Base-by-base conservation (phyloP, 2,113 vertebrate genomes). In the Thunnus thynnus region DNA sequence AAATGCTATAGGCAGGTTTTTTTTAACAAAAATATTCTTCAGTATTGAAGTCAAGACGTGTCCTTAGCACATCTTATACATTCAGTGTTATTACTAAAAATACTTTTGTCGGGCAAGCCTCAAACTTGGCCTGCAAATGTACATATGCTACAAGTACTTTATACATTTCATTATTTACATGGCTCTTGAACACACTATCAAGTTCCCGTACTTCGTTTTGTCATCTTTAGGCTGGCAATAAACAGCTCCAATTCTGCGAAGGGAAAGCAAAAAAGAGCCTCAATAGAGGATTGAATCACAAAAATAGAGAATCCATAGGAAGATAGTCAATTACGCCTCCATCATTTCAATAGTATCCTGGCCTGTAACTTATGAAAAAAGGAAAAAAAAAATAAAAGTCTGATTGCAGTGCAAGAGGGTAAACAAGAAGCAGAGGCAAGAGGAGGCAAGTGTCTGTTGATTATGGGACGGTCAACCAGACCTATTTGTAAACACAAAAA, bases 31-130 rank as follows among this genome's bases (percentile, higher is more conserved):
- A 97, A 96, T 96, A 96, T 93, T 87, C 61, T 94, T 94, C 92
- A 94, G 93, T 90, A 95, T 94, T 95, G 86, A 95, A 95, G 94
- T 94, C 76, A 94, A 95, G 95, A 94, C 97, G 96, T 60, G 89
- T 90, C 82, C 84, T 92, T 92, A 82, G 89, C 94, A 92, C 92
- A 95, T 96, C 94, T 94, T 93, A 95, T 96, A 97, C 96, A 98
- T 97, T 99, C 96, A 97, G 94, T 96, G 96, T 96, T 96, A 96
- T 96, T 98, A 98, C 95, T 97, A 99, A 99, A 95, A 97, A 99
- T 99, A 99, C 84, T 95, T 93, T 96, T 96, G 92, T 95, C 94
- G 86, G 81, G 94, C 96, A 97, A 95, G 95, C 93, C 82, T 88
- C 90, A 89, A 96, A 96, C 93, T 67, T 13, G 57, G 91, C 96